These are phyloP conservation scores for Heterotis niloticus DNA, from an alignment of 2,113 vertebrate genomes.

Conservation along the genomic window DNA sequence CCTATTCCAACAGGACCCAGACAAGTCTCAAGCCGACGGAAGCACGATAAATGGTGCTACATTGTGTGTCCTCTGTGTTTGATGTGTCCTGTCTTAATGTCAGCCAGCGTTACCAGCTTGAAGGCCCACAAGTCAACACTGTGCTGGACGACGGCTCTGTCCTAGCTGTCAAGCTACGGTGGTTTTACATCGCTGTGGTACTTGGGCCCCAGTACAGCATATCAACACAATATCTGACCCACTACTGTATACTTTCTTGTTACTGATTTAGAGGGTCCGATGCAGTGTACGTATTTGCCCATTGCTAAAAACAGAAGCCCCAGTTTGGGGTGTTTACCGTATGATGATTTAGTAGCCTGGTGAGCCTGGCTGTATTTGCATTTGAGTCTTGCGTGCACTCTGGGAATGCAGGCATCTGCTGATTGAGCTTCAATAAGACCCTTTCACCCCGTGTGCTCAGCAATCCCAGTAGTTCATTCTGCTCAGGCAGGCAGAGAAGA, in stretches of 20 bases:
- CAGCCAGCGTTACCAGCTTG: background rate
- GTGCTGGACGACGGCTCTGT: background rate
- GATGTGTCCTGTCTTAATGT: background rate
- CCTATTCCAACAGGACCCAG: background rate
- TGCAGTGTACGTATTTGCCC: background rate
- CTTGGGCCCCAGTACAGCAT: too few relatives aligned
- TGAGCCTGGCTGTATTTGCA: background rate
- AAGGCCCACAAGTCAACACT: background rate
- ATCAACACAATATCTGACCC: too few relatives aligned
- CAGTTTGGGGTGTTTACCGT: background rate
- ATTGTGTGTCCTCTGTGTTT: background rate
- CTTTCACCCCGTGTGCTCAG: background rate
- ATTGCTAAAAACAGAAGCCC: too few relatives aligned
- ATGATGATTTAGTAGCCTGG: background rate
- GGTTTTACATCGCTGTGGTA: too few relatives aligned
- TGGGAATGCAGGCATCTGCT: background rate
- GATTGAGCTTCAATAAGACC: background rate
- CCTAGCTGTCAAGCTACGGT: background rate
- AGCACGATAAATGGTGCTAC: background rate
- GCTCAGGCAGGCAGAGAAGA: background rate
- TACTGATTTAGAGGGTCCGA: background rate
- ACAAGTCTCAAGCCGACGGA: background rate
- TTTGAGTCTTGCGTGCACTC: background rate
- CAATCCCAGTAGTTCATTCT: background rate
- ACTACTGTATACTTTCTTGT: too few relatives aligned